Percentiles rank a stretch among this genome's conserved stretches.
These are phyloP conservation scores for Pseudocheirus occidentalis DNA, from an alignment of 2,797 vertebrate species.

Conservation along the genomic window DNA sequence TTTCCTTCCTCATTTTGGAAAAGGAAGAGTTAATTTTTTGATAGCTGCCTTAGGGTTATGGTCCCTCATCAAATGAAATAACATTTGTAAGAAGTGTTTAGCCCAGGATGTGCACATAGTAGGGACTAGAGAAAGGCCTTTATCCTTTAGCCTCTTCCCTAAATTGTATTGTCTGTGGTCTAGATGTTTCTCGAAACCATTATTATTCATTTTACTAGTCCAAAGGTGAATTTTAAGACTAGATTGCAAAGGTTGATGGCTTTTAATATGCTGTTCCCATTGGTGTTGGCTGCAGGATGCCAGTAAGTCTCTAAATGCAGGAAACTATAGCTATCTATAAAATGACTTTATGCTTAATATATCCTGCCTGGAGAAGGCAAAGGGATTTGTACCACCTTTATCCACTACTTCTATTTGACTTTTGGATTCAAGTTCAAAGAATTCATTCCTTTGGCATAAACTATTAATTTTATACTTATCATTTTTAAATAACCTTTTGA, in stretches of 20 bases:
- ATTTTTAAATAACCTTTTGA: neutral
- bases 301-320: neutral
- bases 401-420: neutral
- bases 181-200: neutral
- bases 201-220: neutral
- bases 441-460: neutral
- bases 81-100: neutral
- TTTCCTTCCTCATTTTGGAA: neutral
- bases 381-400: neutral
- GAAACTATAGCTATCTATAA: neutral
- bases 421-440: neutral
- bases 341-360: neutral
- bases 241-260: neutral
- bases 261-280: neutral
- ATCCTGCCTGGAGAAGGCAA: neutral
- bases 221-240: neutral
- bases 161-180: neutral
- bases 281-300: neutral
- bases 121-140: neutral
- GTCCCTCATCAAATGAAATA: neutral
- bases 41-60: neutral
- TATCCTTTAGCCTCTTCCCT: neutral
- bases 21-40: neutral
- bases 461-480: neutral
- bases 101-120: neutral